Percentiles rank a stretch among this genome's conserved stretches.
phyloP scores from a whole-genome alignment of 2,113 vertebrate genomes.

The Addax nasomaculatus region DNA sequence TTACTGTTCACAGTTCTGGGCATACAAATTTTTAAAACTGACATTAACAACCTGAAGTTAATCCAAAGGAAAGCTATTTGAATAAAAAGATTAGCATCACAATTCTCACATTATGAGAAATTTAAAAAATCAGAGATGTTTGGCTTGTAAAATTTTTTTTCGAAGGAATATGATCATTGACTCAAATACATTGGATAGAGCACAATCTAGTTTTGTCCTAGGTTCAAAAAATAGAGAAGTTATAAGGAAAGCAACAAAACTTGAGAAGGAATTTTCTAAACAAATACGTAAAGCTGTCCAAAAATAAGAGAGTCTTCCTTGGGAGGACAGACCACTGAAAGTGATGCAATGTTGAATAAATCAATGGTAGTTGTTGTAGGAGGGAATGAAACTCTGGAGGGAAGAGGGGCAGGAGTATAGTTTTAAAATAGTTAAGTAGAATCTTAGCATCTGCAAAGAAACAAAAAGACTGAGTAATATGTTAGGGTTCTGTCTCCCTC shows the following conservation, averaged over 20 bases:
- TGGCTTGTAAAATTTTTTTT: not conserved
- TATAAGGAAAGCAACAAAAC: slow-evolving; percentile 3
- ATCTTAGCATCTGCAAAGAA: not conserved
- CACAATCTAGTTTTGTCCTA: not conserved
- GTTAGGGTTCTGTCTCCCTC: not conserved
- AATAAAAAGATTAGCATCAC: not conserved
- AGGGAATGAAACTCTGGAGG: not conserved
- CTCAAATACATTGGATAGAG: not conserved
- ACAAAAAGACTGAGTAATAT: not conserved
- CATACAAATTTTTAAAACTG: not conserved
- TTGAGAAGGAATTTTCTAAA: not conserved
- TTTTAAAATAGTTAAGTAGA: not conserved
- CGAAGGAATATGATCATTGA: not conserved
- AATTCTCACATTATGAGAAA: not conserved
- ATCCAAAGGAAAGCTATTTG: not conserved
- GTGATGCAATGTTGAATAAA: not conserved
- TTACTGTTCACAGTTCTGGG: not conserved
- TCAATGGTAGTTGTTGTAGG: not conserved
- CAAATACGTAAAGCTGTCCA: not conserved
- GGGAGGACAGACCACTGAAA: not conserved
- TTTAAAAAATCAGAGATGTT: not conserved
- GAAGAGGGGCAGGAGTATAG: not conserved
- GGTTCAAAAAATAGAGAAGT: not conserved
- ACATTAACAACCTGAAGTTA: not conserved
- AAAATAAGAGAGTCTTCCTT: not conserved